phyloP scores from a whole-genome alignment of 2,888 invertebrate genomes.

The Graphium colonna region DNA sequence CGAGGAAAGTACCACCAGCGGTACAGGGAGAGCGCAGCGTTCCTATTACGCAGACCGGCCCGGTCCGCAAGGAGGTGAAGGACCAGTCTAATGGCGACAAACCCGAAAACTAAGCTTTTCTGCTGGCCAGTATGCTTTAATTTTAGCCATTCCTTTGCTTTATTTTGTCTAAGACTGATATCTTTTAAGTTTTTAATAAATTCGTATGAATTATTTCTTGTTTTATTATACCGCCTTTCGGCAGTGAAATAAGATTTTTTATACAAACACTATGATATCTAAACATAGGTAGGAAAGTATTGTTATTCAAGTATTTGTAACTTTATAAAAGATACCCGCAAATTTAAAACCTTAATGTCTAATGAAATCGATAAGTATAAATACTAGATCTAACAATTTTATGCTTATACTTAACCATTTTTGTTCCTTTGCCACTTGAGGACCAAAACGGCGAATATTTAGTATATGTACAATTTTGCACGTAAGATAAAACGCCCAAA shows the following conservation, averaged over 20 bases:
- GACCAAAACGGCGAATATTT: too few relatives aligned
- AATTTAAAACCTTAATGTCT: too few relatives aligned
- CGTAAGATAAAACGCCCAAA: too few relatives aligned
- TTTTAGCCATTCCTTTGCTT: slow-evolving; percentile 29
- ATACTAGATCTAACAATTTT: too few relatives aligned
- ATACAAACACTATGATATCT: too few relatives aligned
- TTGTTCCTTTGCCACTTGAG: too few relatives aligned
- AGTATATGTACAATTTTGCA: too few relatives aligned
- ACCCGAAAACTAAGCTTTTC: slow-evolving; percentile 31
- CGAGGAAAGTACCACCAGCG: slow-evolving; percentile 56
- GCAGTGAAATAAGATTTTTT: too few relatives aligned
- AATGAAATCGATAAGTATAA: too few relatives aligned
- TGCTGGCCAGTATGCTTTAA: slow-evolving; percentile 6
- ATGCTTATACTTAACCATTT: too few relatives aligned
- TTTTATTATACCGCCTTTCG: not conserved
- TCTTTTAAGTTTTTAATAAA: slow-evolving; percentile 28
- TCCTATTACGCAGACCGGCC: slow-evolving; percentile 81
- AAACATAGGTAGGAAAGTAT: too few relatives aligned
- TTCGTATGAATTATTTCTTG: not conserved
- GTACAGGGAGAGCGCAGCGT: slow-evolving; percentile 74
- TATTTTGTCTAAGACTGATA: slow-evolving; percentile 32
- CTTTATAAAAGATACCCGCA: too few relatives aligned
- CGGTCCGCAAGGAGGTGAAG: slow-evolving; percentile 76
- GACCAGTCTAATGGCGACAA: slow-evolving; percentile 68
- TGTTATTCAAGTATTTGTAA: not conserved